These are phyloP conservation scores for Brachyptera risi DNA, from an alignment of 2,888 invertebrate species.

Conservation along the genomic window DNA sequence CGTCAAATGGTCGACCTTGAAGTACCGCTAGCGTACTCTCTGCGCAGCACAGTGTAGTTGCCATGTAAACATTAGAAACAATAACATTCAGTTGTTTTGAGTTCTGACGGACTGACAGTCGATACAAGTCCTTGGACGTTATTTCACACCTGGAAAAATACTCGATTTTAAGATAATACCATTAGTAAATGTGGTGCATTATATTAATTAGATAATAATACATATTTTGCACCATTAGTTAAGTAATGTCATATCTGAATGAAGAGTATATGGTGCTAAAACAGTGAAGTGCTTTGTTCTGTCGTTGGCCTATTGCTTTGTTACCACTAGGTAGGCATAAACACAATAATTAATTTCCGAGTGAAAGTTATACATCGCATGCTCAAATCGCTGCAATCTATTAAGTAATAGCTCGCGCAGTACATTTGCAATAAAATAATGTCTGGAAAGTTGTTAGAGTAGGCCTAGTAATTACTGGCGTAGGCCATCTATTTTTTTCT, in stretches of 20 bases:
- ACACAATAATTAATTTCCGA: no score
- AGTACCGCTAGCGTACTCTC: not conserved
- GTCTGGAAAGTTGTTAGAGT: no score
- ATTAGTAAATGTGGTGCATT: not conserved
- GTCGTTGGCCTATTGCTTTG: not conserved
- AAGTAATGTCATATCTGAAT: not conserved
- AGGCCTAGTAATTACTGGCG: not conserved
- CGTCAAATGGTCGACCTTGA: not conserved
- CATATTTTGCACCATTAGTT: not conserved
- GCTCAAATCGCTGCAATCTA: not conserved
- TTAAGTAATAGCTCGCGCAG: not conserved
- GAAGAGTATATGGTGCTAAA: not conserved
- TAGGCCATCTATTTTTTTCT: not conserved
- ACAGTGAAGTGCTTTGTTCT: conserved; percentile 3
- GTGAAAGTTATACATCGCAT: no score
- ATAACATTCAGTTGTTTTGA: not conserved
- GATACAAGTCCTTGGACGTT: no score
- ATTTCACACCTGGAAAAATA: not conserved
- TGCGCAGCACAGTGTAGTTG: not conserved
- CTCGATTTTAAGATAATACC: not conserved
- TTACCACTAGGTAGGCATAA: no score
- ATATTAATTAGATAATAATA: not conserved
- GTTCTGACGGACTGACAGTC: no score
- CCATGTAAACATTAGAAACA: not conserved
- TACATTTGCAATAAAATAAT: not conserved